Evolutionary conservation across 2,113 vertebrate species (phyloP).

Genomic region (Chaetops frenatus): DNA sequence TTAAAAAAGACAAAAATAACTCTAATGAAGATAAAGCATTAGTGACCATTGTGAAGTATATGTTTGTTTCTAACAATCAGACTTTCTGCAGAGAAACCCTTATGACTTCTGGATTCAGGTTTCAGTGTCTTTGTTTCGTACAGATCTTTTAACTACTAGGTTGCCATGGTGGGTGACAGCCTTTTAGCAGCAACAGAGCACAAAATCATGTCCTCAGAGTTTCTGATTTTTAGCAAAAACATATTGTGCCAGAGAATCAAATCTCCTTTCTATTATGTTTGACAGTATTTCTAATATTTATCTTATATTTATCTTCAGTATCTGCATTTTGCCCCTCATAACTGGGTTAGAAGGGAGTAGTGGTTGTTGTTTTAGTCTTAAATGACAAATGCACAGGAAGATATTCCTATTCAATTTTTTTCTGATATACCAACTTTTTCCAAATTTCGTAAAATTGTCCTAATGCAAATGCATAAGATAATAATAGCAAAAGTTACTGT

Average conservation of each 20-base stretch:
- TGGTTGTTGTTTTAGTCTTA: neutral
- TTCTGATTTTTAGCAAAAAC: neutral
- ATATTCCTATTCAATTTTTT: neutral
- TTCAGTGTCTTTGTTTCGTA: neutral
- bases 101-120: neutral
- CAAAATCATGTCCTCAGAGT: neutral
- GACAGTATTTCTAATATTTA: neutral
- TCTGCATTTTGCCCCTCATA: rapidly evolving
- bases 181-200: neutral
- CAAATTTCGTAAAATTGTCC: neutral
- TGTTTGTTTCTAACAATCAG: neutral
- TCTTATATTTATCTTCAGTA: neutral
- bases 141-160: neutral
- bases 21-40: neutral
- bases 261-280: neutral
- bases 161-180: neutral
- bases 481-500: neutral
- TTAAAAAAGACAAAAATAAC: no score
- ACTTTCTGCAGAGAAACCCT: neutral
- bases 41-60: neutral
- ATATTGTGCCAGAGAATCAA: neutral
- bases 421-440: neutral
- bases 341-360: neutral
- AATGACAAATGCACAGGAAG: neutral
- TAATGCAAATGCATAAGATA: neutral